A percentile compares a stretch with the other conserved stretches of the same genome.
Conservation (phyloP, 2,888 invertebrate species). For the Tiliacea citrago region DNA sequence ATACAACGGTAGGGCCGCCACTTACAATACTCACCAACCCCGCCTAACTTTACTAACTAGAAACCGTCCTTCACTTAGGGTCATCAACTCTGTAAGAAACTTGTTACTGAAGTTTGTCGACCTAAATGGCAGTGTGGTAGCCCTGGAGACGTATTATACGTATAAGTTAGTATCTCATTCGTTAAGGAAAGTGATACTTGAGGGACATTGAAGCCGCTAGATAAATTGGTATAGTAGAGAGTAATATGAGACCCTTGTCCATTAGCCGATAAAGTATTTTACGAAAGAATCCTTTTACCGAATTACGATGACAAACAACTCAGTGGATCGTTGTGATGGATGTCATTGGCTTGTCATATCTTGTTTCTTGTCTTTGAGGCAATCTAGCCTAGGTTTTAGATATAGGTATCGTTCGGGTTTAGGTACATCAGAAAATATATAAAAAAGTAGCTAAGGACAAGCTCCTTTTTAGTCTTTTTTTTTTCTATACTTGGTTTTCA, state of each 20-base stretch:
- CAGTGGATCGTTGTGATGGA: conserved; percentile 40
- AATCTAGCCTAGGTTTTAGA: conserved; percentile 7
- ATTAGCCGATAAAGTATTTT: conserved; percentile 54
- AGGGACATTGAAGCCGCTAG: conserved; percentile 32
- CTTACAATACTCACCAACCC: conserved; percentile 36
- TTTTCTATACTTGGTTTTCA: no score
- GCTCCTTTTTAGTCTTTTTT: no score
- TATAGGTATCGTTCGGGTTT: background rate
- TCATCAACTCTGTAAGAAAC: conserved; percentile 58
- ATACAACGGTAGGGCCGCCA: no score
- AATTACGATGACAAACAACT: conserved; percentile 49
- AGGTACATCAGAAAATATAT: background rate
- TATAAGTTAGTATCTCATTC: conserved; percentile 42
- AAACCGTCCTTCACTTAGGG: conserved; percentile 41
- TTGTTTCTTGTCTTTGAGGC: conserved; percentile 19
- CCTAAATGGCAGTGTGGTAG: conserved; percentile 51
- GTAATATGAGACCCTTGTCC: conserved; percentile 55
- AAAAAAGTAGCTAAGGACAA: background rate
- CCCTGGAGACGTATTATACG: conserved; percentile 46
- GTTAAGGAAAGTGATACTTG: conserved; percentile 50
- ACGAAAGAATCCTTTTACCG: conserved; percentile 50
- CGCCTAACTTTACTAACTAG: conserved; percentile 55
- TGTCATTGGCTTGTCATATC: conserved; percentile 38
- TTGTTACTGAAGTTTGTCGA: conserved; percentile 49
- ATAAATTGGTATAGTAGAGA: conserved; percentile 46